These are phyloP conservation scores for Carterocephalus palaemon DNA, from an alignment of 2,888 invertebrate genomes.

Conservation along the genomic window DNA sequence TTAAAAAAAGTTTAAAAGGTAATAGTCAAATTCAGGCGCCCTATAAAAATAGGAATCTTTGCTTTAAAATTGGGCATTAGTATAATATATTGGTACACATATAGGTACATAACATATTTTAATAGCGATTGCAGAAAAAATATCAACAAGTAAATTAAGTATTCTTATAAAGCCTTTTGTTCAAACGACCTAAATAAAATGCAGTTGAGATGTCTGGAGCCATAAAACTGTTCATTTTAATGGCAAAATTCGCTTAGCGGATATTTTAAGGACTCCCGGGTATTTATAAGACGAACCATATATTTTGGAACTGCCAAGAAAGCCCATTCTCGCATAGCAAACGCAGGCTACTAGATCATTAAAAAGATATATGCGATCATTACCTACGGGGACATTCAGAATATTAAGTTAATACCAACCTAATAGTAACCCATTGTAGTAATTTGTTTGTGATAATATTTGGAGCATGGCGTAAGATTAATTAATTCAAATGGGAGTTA, in stretches of 20 bases:
- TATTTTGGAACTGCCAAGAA: slow-evolving; percentile 51
- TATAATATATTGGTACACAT: no score
- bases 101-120: no score
- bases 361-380: slow-evolving; percentile 73
- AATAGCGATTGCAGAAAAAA: no score
- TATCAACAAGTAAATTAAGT: no score
- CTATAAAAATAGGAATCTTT: no score
- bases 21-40: no score
- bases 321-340: slow-evolving; percentile 57
- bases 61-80: no score
- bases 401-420: slow-evolving; percentile 52
- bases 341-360: slow-evolving; percentile 66
- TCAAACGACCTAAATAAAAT: slow-evolving; percentile 3
- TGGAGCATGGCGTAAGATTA: slow-evolving; percentile 32
- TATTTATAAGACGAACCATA: slow-evolving; percentile 54
- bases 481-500: no score
- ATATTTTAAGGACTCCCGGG: slow-evolving; percentile 42
- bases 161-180: not conserved
- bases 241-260: slow-evolving; percentile 52
- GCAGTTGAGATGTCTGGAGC: slow-evolving; percentile 26
- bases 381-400: slow-evolving; percentile 58
- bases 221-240: slow-evolving; percentile 45
- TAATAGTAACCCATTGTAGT: slow-evolving; percentile 44
- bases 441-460: slow-evolving; percentile 35
- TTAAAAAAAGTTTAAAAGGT: no score